Conservation (phyloP, 2,797 vertebrate genomes). For the Aulostomus chinensis region DNA sequence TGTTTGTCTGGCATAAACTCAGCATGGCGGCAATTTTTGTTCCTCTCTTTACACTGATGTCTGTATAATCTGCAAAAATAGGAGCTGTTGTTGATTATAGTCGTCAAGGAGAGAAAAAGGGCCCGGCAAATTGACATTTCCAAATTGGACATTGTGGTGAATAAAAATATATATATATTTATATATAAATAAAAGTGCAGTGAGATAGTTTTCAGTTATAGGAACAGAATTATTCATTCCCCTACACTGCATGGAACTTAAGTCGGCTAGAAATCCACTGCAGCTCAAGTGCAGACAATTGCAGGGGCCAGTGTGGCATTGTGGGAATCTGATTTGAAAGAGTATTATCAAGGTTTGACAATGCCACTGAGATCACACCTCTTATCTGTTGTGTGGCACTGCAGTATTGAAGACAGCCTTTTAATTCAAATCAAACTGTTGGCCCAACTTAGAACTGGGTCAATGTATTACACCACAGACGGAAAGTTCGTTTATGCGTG, state of each 20-base stretch:
- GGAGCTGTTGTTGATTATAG: constrained; percentile 69
- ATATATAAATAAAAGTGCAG: not conserved
- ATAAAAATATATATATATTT: constrained; percentile 13
- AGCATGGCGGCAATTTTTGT: constrained; percentile 64
- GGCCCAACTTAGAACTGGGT: too few species aligned
- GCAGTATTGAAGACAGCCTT: constrained; percentile 38
- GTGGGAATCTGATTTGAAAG: constrained; percentile 57
- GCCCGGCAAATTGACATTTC: constrained; percentile 58
- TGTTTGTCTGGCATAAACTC: constrained; percentile 76
- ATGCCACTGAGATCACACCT: constrained; percentile 66
- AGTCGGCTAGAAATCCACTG: constrained; percentile 53
- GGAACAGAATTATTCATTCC: constrained; percentile 70
- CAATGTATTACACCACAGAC: too few species aligned
- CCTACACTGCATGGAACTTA: constrained; percentile 61
- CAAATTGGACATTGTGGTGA: constrained; percentile 44
- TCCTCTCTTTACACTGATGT: constrained; percentile 63
- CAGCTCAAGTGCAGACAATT: constrained; percentile 66
- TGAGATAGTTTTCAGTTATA: constrained; percentile 49
- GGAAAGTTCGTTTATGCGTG: too few species aligned
- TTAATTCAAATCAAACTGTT: too few species aligned
- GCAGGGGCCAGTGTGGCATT: constrained; percentile 52
- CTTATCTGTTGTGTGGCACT: constrained; percentile 32
- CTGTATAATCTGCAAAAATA: constrained; percentile 71
- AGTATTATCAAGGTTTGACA: constrained; percentile 71
- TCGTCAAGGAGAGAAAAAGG: constrained; percentile 52